Base-by-base conservation (phyloP, 2,797 vertebrate species). In the Neostethus bicornis region DNA sequence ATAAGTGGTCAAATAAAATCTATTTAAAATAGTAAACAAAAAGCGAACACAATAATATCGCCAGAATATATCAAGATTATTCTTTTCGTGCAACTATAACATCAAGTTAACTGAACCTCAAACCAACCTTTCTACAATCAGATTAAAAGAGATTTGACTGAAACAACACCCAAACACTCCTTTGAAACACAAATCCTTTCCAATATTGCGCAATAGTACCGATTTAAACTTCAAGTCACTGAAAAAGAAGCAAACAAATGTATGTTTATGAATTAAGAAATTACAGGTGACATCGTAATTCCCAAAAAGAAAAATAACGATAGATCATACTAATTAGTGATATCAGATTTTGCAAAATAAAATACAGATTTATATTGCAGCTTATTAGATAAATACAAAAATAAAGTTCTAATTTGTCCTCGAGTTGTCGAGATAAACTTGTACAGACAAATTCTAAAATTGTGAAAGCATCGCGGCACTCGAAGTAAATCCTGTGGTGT, bases 401-500 rank as follows among this genome's bases (percentile, higher is more conserved):
- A 17, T 2, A 16, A 29, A 11, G 17, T 42, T 37, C 7, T 25
- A 24, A 25, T 9, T 46, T 23, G 7, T 11, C 8, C 19, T 24
- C 6, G 51, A 26, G 32, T 21, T 16, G 24, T 13, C 1, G 20
- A 26, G 17, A 50, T 41, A 31, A 42, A 35, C 11, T 38, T 39
- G 55, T 23, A n/a, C 32, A 46, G 20, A 61, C 21, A 20, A 4
- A 66, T 35, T 14, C 25, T 52, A 44, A 5, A 57, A 35, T n/a
- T 52, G 7, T 45, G 25, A 62, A 19, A 47, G 17, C 3, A 28
- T 21, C 46, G 39, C 25, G 35, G 16, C 52, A 47, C 19, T 26
- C 7, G n/a, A 51, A 37, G 47, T 28, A 12, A 58, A 19, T 20
- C 28, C 1, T 43, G 17, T 47, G 19, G 29, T 45, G 35, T 2